Evolutionary conservation across 2,888 invertebrate species (phyloP), one percentile per base, ranked within the genome.

Genomic region (Stenotaenia linearis): DNA sequence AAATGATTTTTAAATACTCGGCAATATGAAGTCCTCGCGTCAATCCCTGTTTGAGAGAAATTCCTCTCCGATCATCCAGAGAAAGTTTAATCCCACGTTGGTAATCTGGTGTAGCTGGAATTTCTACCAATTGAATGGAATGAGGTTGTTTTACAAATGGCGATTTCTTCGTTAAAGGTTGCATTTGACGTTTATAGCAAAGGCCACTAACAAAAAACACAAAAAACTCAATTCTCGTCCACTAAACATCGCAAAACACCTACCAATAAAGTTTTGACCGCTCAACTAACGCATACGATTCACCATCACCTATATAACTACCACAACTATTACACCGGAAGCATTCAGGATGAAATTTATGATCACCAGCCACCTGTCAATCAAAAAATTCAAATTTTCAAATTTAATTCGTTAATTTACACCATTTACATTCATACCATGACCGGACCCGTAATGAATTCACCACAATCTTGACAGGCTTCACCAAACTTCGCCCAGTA

Each of bases 311-410:
- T 83, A 97, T 93, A 85, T 92, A 95, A 3, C 91, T 89, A 37
- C 90, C 89, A 87, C 97, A 97, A 35, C 91, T 90, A 76, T 89
- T 89, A 86, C 97, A 97, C 84, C 93, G 91, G 87, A 97, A 97
- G 88, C 97, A 97, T 89, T 97, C 97, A 74, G 96, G 96, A 88
- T 97, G 97, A 88, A 96, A 97, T 86, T 95, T 94, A 88, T 96
- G 96, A 85, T 94, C 94, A 35, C 96, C 97, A 25, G 96, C 96
- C 81, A 95, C 86, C 86, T 87, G 77, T 15, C 45, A 56, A 61
- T 77, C 18, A 23, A 23, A 5, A 5, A 77, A 28, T 21, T 25
- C 12, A 25, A 77, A 15, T 23, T 45, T 9, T 4, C 18, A 18
- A 18, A 40, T 23, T 15, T 23, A 10, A 40, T 9, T 28, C 23